Base-by-base conservation (phyloP, 2,113 vertebrate species). In the Scartelaos histophorus region DNA sequence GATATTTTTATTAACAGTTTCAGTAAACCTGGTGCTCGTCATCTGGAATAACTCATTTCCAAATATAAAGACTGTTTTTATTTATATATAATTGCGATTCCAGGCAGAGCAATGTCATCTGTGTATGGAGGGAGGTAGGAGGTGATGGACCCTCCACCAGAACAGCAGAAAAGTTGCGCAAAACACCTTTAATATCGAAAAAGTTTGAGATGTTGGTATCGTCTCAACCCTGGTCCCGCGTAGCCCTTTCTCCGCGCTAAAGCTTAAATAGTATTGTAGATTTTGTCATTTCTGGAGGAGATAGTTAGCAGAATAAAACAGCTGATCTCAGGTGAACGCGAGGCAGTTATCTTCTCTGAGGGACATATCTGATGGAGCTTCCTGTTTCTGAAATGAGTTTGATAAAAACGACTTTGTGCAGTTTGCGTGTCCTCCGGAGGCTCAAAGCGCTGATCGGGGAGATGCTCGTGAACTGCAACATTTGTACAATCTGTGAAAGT, bases 321-420 rank as follows among this genome's bases (percentile, higher is more conserved):
- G 82, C 77, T 1, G 75, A 82, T 78, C 82, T 82, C 83, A 80
- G 83, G 80, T 84, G 74, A 76, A 74, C 54, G 53, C 78, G 82
- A 67, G 69, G 58, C 74, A 70, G 67, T 83, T 78, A 83, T 85
- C 82, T 83, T 29, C 21, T 61, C 58, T 83, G 83, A 47, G 7
- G 69, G 3, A 71, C 79, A 19, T 4, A 73, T 85, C 87, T 74
- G 76, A 74, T 71, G 47, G 69, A 71, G 75, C 53, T 6, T 66
- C 57, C 71, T 79, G 68, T 68, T 35, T 79, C 72, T 72, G 69
- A 66, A 75, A 70, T 62, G 76, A 69, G 84, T 81, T 45, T 57
- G 22, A 82, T 43, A 73, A 81, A 61, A 87, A 75, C 65, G 71
- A 9, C 75, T 71, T 79, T 75, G 69, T 68, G 83, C 85, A 82